phyloP scores from a whole-genome alignment of 2,113 vertebrate genomes.

The Litocranius walleri region DNA sequence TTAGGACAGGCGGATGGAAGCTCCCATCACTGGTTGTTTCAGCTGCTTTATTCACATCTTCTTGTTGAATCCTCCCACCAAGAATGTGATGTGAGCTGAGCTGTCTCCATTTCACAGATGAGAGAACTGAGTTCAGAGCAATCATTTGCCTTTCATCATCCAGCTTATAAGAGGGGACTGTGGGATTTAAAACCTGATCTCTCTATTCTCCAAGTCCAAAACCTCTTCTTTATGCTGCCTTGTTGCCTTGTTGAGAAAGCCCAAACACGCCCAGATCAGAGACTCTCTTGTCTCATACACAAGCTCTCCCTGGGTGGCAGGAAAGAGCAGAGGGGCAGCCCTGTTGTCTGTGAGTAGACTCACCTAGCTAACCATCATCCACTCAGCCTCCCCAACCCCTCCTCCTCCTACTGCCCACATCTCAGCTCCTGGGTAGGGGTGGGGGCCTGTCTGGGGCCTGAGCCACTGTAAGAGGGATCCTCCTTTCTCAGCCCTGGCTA shows the following conservation, averaged over 20 bases:
- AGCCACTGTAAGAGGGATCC: constrained; percentile 56
- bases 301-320: background rate
- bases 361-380: background rate
- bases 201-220: background rate
- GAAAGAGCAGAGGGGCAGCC: background rate
- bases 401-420: background rate
- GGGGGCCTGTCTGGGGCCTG: constrained; percentile 29
- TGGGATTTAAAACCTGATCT: background rate
- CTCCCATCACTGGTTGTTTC: background rate
- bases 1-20: background rate
- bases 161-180: background rate
- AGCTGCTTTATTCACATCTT: background rate
- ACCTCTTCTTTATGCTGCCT: background rate
- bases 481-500: constrained; percentile 67
- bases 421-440: background rate
- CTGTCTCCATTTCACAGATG: background rate
- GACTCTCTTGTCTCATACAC: background rate
- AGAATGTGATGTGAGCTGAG: background rate
- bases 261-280: background rate
- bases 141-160: background rate
- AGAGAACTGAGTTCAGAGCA: background rate
- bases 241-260: background rate
- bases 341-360: background rate
- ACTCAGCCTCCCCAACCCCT: background rate
- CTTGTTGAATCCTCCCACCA: background rate